A percentile compares a stretch with the other conserved stretches of the same genome.
Conservation (phyloP, 2,113 vertebrate genomes). For the Geococcyx californianus region DNA sequence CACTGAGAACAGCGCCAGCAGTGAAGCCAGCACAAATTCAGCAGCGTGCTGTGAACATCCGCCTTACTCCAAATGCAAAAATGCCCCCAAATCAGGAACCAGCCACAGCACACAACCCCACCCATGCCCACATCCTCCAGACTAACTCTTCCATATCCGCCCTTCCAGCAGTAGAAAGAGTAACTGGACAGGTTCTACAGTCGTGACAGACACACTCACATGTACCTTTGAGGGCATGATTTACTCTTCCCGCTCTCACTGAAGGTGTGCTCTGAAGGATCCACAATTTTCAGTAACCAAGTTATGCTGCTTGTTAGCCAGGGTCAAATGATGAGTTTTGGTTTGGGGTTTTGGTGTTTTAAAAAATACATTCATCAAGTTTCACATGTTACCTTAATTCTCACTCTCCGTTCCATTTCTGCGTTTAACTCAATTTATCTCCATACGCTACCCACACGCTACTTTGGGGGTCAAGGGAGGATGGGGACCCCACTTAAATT, state of each 20-base stretch:
- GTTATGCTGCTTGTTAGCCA: not conserved
- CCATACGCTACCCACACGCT: no score
- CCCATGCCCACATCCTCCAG: rapidly evolving
- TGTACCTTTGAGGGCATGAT: rapidly evolving
- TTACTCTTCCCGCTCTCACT: rapidly evolving
- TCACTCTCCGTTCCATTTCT: not conserved
- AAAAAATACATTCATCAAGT: not conserved
- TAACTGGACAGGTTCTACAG: not conserved
- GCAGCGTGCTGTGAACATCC: not conserved
- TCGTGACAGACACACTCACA: no score
- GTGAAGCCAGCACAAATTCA: not conserved
- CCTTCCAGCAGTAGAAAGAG: not conserved
- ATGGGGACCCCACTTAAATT: not conserved
- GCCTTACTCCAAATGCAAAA: no score
- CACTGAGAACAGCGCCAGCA: not conserved
- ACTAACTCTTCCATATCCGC: not conserved
- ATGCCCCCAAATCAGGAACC: not conserved
- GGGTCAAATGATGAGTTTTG: not conserved
- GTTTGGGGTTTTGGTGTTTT: not conserved
- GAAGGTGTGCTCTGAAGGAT: not conserved
- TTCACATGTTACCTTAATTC: not conserved
- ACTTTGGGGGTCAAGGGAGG: not conserved
- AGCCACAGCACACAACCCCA: not conserved
- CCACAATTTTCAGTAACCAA: no score
- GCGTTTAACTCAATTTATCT: not conserved